These are phyloP conservation scores for Austrofundulus limnaeus DNA, from an alignment of 2,113 vertebrate genomes.

Conservation along the genomic window DNA sequence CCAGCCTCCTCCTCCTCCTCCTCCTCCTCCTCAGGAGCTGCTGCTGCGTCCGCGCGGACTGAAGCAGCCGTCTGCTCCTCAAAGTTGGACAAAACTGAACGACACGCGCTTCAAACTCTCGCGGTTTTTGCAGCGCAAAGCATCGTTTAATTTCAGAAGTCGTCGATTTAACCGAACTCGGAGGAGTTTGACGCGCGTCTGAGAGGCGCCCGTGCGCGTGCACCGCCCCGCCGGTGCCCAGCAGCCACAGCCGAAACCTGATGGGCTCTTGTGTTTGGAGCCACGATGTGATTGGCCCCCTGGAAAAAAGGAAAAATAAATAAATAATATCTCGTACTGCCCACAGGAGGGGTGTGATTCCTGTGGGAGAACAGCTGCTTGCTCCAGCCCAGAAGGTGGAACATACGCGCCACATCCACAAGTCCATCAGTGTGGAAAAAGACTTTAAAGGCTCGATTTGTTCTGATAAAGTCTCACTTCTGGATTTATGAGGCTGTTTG, in stretches of 20 bases:
- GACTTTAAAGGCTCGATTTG: not conserved
- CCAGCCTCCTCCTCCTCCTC: conserved; percentile 53
- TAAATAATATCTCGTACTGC: not conserved
- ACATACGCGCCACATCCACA: not conserved
- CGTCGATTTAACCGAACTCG: too few species aligned
- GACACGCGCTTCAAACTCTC: conserved; percentile 51
- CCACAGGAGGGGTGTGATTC: conserved; percentile 20
- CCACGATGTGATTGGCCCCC: conserved; percentile 58
- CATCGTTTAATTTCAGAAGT: too few species aligned
- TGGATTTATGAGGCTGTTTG: too few species aligned
- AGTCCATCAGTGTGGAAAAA: not conserved
- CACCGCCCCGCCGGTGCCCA: conserved; percentile 60
- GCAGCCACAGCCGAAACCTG: conserved; percentile 1
- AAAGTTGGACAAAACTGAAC: conserved; percentile 69
- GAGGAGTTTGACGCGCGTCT: too few species aligned
- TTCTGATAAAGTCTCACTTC: too few species aligned
- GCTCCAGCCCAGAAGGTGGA: conserved; percentile 14
- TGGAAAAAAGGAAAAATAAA: not conserved
- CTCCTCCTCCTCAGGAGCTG: conserved; percentile 13
- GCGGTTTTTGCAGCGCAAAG: conserved; percentile 21
- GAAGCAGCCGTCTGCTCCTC: conserved; percentile 9
- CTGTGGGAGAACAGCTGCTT: conserved; percentile 47
- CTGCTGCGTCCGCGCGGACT: conserved; percentile 37
- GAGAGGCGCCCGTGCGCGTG: not conserved
- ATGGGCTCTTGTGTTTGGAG: conserved; percentile 25